phyloP scores from a whole-genome alignment of 2,113 vertebrate species.

The Chelonoidis abingdonii region DNA sequence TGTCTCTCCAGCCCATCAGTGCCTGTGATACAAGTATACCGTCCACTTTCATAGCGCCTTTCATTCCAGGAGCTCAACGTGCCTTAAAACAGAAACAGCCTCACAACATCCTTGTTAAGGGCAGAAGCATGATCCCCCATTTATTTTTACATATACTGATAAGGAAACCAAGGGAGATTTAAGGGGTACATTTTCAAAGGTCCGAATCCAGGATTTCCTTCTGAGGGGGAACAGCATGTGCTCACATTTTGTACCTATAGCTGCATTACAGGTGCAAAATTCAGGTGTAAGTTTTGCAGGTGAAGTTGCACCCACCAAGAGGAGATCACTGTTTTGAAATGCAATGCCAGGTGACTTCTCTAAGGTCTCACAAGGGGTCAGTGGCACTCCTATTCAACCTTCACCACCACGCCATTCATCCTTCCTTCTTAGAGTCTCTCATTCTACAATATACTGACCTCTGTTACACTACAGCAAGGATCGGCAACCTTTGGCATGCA shows the following conservation, averaged over 20 bases:
- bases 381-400: background rate
- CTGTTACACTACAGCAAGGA: background rate
- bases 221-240: background rate
- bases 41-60: background rate
- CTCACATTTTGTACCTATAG: background rate
- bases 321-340: background rate
- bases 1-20: background rate
- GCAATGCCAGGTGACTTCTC: background rate
- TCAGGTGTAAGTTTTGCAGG: background rate
- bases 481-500: too few species aligned
- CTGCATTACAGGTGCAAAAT: background rate
- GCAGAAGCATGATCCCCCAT: background rate
- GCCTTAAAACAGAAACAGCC: background rate
- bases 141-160: background rate
- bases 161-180: background rate
- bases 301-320: background rate
- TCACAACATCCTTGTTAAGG: background rate
- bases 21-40: background rate
- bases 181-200: background rate
- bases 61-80: background rate
- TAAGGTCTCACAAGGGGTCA: background rate
- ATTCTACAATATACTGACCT: background rate
- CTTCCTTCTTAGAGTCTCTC: background rate
- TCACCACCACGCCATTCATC: background rate
- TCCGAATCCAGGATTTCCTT: background rate